phyloP scores from a whole-genome alignment of 2,888 invertebrate genomes.

The Eilema caniola region DNA sequence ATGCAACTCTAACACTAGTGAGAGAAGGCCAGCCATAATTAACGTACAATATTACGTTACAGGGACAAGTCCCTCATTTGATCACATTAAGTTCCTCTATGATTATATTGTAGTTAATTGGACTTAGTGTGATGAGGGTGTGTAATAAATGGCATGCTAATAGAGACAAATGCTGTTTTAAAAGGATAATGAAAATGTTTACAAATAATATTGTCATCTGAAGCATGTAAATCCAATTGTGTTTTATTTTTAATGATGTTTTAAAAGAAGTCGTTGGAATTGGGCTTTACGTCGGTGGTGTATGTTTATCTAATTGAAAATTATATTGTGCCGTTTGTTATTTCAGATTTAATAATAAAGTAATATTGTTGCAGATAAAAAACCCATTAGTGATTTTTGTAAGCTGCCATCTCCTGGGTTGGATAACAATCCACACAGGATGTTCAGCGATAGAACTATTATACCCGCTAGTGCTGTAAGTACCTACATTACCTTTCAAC shows the following conservation, averaged over 20 bases:
- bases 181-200: background rate
- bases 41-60: conserved; percentile 15
- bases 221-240: background rate
- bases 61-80: conserved; percentile 11
- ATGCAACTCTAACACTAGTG: background rate
- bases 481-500: too few species aligned
- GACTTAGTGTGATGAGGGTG: conserved; percentile 8
- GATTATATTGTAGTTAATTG: conserved; percentile 17
- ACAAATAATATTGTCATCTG: background rate
- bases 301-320: too few species aligned
- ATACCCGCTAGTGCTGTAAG: conserved; percentile 70
- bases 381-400: conserved; percentile 65
- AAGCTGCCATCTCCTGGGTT: conserved; percentile 59
- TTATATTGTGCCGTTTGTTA: background rate
- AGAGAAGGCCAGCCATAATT: conserved; percentile 6
- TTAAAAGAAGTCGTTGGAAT: too few species aligned
- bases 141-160: background rate
- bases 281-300: too few species aligned
- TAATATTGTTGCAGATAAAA: conserved; percentile 71
- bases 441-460: conserved; percentile 61
- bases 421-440: conserved; percentile 61
- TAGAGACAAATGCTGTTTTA: background rate
- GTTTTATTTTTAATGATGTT: too few species aligned
- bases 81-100: conserved; percentile 17
- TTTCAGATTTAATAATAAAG: background rate